Evolutionary conservation across 2,888 invertebrate genomes (phyloP).

Genomic region (Lochmaea crataegi): DNA sequence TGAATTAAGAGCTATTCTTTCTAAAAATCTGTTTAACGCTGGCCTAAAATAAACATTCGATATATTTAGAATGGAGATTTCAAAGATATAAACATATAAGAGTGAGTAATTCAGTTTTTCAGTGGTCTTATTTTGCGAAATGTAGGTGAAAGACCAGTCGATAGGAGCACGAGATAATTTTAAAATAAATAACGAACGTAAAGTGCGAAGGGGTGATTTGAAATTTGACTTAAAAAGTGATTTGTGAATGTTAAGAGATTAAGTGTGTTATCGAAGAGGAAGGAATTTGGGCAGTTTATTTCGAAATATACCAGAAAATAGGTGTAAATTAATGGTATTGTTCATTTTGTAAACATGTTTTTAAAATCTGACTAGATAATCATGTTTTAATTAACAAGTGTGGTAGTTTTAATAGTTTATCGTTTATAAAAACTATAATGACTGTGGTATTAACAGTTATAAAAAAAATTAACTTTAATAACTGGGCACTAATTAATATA

Average conservation of each 20-base stretch:
- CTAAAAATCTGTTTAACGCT: slow-evolving; percentile 27
- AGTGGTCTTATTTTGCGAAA: slow-evolving; percentile 32
- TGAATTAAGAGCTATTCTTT: slow-evolving; percentile 30
- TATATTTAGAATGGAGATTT: slow-evolving; percentile 59
- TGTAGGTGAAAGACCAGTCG: slow-evolving; percentile 14
- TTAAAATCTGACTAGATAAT: neutral
- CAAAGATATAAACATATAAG: slow-evolving; percentile 56
- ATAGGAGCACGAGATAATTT: neutral
- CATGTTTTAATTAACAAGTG: neutral
- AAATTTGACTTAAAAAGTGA: slow-evolving; percentile 4
- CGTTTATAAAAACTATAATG: too few relatives aligned
- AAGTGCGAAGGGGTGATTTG: neutral
- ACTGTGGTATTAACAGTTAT: too few relatives aligned
- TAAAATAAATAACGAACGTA: neutral
- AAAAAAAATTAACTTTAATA: too few relatives aligned
- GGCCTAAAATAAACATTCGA: slow-evolving; percentile 59
- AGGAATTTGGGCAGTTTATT: neutral
- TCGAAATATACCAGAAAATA: neutral
- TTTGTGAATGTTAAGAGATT: slow-evolving; percentile 6
- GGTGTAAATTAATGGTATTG: neutral
- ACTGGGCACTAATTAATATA: too few relatives aligned
- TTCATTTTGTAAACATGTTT: neutral
- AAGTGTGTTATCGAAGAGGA: neutral
- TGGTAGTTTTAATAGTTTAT: too few relatives aligned
- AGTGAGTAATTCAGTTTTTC: slow-evolving; percentile 40